These are phyloP conservation scores for Falco biarmicus DNA, from an alignment of 2,797 vertebrate species.

Conservation along the genomic window DNA sequence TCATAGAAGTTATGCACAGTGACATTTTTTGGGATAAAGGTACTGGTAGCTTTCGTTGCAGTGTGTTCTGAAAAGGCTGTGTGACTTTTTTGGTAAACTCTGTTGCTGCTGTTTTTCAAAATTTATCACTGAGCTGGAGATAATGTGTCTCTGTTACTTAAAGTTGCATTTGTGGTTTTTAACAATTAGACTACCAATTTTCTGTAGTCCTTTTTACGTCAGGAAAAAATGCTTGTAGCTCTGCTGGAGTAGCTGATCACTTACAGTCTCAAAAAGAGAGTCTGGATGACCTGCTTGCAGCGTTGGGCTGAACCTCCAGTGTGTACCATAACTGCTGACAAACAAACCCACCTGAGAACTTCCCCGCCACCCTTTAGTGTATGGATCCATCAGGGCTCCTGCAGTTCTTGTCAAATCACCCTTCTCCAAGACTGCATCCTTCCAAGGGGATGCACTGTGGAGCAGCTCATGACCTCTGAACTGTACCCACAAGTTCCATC, in stretches of 20 bases:
- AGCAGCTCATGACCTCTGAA: not conserved
- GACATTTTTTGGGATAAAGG: not conserved
- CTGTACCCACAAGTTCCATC: not conserved
- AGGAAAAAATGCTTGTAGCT: not conserved
- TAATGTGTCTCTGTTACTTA: not conserved
- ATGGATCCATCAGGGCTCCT: not conserved
- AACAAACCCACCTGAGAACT: not conserved
- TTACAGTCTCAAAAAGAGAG: not conserved
- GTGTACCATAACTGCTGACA: not conserved
- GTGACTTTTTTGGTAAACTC: not conserved
- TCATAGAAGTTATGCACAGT: not conserved
- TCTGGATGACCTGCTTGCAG: not conserved
- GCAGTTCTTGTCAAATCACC: not conserved
- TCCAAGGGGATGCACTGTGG: not conserved
- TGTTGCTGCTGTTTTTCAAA: not conserved
- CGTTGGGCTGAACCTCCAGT: not conserved
- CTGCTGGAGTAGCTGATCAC: not conserved
- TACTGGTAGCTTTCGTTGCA: not conserved
- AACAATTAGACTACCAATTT: not conserved
- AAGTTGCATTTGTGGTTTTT: not conserved
- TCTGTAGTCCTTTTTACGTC: rapidly evolving
- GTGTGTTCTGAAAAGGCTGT: not conserved
- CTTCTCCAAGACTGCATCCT: not conserved
- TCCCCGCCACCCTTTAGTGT: not conserved
- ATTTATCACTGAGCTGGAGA: not conserved